A percentile compares a stretch with the other conserved stretches of the same genome.
Conservation (phyloP, 2,113 vertebrate species). For the Oncorhynchus masou region DNA sequence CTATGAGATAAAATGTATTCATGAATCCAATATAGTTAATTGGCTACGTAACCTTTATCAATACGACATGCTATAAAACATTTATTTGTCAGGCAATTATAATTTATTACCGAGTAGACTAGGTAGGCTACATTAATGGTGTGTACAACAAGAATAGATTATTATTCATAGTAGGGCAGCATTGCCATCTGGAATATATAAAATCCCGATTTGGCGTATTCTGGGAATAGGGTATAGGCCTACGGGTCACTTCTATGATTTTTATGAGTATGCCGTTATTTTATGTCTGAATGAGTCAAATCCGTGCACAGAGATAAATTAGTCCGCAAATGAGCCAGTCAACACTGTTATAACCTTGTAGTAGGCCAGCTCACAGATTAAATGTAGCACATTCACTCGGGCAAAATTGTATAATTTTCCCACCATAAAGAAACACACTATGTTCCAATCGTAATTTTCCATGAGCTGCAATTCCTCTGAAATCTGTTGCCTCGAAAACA, state of each 20-base stretch:
- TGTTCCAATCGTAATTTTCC: neutral
- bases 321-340: neutral
- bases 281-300: neutral
- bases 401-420: neutral
- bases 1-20: neutral
- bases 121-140: neutral
- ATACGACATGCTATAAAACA: neutral
- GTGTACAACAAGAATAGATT: neutral
- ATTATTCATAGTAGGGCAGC: neutral
- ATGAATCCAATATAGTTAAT: neutral
- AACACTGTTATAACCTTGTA: slow-evolving; percentile 13
- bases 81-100: neutral
- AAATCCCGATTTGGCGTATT: neutral
- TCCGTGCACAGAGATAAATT: neutral
- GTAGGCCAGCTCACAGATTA: neutral
- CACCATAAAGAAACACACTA: neutral
- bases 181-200: neutral
- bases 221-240: neutral
- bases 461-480: neutral
- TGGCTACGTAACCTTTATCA: neutral
- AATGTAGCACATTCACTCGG: neutral
- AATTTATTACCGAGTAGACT: neutral
- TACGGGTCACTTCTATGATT: neutral
- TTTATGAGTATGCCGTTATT: neutral
- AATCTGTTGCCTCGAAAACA: neutral